Conservation (phyloP, 2,113 vertebrate genomes). For the Callocephalon fimbriatum region DNA sequence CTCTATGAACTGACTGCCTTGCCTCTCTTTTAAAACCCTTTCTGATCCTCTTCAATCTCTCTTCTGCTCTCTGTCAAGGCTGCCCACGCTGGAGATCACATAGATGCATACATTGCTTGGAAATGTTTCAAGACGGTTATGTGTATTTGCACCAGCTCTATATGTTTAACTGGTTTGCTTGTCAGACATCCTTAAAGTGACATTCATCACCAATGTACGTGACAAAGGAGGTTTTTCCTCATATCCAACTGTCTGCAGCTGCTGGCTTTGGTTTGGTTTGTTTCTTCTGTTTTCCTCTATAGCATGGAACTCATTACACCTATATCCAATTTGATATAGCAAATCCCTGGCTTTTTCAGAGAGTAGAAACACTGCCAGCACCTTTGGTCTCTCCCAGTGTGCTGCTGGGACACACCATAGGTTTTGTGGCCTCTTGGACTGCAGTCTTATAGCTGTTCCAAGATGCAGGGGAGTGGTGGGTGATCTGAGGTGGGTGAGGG, state of each 20-base stretch:
- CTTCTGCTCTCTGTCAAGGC: not conserved
- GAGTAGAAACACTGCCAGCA: not conserved
- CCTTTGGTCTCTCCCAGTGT: not conserved
- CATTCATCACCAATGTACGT: not conserved
- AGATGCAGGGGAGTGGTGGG: not conserved
- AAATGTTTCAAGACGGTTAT: not conserved
- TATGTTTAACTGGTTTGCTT: not conserved
- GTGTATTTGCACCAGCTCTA: not conserved
- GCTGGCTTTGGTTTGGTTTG: not conserved
- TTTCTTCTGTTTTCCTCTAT: not conserved
- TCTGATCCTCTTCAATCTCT: not conserved
- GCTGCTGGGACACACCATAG: not conserved
- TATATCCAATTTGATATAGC: not conserved
- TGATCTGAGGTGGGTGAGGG: not conserved
- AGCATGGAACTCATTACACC: not conserved
- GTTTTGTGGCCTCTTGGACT: not conserved
- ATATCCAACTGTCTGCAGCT: not conserved
- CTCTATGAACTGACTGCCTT: not conserved
- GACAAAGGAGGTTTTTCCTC: not conserved
- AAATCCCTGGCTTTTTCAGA: not conserved
- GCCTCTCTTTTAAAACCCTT: not conserved
- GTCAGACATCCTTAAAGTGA: not conserved
- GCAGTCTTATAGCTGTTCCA: not conserved
- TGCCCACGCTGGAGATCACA: not conserved
- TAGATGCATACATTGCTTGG: fast-evolving